Base-by-base conservation (phyloP, 2,888 invertebrate genomes). In the Axea sp. region DNA sequence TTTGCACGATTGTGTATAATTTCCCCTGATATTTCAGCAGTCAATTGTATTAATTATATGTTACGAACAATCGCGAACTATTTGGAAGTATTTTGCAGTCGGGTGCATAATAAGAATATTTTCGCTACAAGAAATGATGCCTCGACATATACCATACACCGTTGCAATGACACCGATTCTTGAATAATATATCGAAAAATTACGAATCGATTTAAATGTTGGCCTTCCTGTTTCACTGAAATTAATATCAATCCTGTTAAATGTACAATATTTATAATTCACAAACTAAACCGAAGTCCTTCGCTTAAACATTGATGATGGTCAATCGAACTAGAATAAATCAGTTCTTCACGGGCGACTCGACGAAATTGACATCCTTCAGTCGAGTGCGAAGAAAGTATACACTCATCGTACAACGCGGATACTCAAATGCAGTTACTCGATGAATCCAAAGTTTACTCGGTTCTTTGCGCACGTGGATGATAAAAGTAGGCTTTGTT, bases 401-500 rank as follows among this genome's bases (percentile, higher is more conserved):
- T 14, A 12, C 53, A 35, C 53, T 51, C 35, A 7, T 45, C 9
- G 31, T n/a, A 30, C 8, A 49, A 43, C 35, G 43, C 49, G 60
- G 28, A 26, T 28, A 22, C 59, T 47, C 49, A 37, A 37, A 60
- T 37, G 41, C 41, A 45, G 64, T 45, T 45, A 43, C 45, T 45
- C 11, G 53, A 37, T 41, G 41, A 49, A 35, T 17, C 60, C 51
- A 45, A 65, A 59, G 64, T 65, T 59, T 45, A 47, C 51, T 53
- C 60, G 55, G 59, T 59, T 72, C 72, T 65, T 65, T 37, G 51
- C 43, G 26, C 28, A 37, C 51, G 57, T 9, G 9, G 14, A 57
- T 64, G 51, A 49, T 19, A 64, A 57, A 64, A 37, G 39, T 55
- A 35, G 68, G 68, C 45, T 67, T 69, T 68, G 49, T 64, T 49